phyloP scores from a whole-genome alignment of 2,113 vertebrate genomes.

The Variabilichromis moorii region DNA sequence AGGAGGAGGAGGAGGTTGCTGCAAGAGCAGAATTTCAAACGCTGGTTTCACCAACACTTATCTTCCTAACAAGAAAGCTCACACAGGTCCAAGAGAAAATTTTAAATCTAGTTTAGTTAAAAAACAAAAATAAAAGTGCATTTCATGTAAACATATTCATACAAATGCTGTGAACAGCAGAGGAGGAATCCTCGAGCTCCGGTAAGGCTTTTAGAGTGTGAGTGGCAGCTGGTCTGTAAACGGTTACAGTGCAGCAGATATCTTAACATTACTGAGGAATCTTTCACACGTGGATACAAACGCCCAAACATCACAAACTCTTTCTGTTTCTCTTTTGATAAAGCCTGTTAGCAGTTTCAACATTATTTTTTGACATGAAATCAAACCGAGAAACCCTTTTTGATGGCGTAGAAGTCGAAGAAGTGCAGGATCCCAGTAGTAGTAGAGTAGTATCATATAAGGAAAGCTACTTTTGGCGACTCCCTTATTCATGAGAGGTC shows the following conservation, averaged over 20 bases:
- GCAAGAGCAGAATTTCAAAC: not conserved
- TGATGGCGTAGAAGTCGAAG: not conserved
- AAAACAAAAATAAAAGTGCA: not conserved
- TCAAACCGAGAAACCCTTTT: not conserved
- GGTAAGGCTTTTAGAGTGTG: conserved; percentile 18
- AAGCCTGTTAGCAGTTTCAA: not conserved
- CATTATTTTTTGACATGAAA: not conserved
- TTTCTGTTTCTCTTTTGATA: not conserved
- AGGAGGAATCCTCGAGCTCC: not conserved
- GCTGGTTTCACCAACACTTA: not conserved
- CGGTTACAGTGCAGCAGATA: not conserved
- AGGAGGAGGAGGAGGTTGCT: not conserved
- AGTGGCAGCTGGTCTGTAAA: not conserved
- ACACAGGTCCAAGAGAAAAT: not conserved
- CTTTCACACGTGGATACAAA: not conserved
- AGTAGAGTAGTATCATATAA: not conserved
- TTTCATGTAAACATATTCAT: not conserved
- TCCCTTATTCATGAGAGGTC: not conserved
- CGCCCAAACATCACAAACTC: not conserved
- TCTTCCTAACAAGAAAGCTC: not conserved
- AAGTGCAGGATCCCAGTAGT: not conserved
- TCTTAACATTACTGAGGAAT: not conserved
- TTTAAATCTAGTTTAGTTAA: not conserved
- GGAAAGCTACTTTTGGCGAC: not conserved
- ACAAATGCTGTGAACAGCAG: not conserved